Conservation (phyloP, 2,113 vertebrate species). For the Crotalus tigris region DNA sequence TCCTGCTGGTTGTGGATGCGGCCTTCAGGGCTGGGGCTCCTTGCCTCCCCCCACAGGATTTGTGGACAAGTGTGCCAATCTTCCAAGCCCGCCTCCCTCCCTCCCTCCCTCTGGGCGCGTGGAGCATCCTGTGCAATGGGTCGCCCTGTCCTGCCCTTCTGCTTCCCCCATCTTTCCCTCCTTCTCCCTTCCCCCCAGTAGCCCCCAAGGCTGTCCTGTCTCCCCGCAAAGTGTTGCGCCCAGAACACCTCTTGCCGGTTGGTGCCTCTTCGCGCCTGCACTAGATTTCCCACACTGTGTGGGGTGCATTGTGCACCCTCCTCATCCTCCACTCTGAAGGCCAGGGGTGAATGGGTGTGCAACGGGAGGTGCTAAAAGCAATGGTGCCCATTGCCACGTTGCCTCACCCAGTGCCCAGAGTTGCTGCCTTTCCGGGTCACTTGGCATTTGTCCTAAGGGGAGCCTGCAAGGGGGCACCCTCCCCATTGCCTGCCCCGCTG, state of each 20-base stretch:
- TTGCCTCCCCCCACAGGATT: too few species aligned
- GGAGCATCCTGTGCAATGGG: background rate
- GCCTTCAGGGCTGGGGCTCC: too few species aligned
- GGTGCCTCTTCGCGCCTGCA: background rate
- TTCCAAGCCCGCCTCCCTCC: too few species aligned
- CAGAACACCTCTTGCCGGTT: background rate
- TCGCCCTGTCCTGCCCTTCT: background rate
- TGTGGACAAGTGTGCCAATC: too few species aligned
- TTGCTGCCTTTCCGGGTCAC: background rate
- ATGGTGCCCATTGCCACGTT: too few species aligned
- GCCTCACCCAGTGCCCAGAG: background rate
- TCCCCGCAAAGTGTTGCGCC: accelerated
- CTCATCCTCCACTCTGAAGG: background rate
- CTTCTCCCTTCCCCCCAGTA: background rate
- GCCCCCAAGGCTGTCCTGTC: background rate
- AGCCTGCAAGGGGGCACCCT: background rate
- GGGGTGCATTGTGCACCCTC: background rate
- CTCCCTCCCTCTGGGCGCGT: too few species aligned
- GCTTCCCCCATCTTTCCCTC: background rate
- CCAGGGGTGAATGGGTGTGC: background rate
- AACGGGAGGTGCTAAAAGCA: background rate
- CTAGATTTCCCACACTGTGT: background rate
- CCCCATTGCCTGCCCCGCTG: background rate
- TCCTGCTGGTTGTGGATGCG: too few species aligned
- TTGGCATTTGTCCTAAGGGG: background rate